Conservation (phyloP, 2,888 invertebrate species). For the Choristoneura rosaceana region DNA sequence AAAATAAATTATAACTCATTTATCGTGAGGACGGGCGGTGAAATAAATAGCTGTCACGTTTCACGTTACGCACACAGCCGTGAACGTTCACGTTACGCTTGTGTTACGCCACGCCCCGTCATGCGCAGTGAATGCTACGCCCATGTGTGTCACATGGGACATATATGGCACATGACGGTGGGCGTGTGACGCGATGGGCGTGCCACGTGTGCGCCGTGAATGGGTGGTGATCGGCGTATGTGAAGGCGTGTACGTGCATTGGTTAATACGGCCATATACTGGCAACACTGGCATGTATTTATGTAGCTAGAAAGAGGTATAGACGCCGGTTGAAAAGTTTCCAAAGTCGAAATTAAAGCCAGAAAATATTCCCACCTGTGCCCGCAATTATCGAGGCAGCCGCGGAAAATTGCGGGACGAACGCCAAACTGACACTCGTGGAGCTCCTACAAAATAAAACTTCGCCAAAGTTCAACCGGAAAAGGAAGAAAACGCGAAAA, state of each 20-base stretch:
- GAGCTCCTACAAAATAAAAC: conserved; percentile 83
- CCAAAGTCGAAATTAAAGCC: conserved; percentile 43
- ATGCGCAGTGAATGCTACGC: conserved; percentile 43
- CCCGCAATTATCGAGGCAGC: conserved; percentile 82
- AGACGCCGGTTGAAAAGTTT: conserved; percentile 17
- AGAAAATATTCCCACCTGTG: conserved; percentile 76
- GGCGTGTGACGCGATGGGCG: conserved; percentile 74
- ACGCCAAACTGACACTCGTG: conserved; percentile 83
- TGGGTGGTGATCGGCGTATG: conserved; percentile 59
- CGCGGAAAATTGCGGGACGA: conserved; percentile 81
- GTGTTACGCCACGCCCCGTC: conserved; percentile 63
- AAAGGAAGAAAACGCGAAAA: conserved; percentile 81
- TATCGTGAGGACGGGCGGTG: conserved; percentile 71
- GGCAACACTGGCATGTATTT: background rate
- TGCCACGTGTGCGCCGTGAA: conserved; percentile 61
- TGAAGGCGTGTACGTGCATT: conserved; percentile 43
- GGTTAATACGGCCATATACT: background rate
- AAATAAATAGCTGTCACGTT: conserved; percentile 78
- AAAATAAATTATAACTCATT: conserved; percentile 85
- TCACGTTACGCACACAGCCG: conserved; percentile 65
- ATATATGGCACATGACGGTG: conserved; percentile 61
- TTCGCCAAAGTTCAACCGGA: conserved; percentile 81
- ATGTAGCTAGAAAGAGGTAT: background rate
- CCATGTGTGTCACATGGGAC: conserved; percentile 45
- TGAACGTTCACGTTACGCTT: conserved; percentile 60